Base-by-base conservation (phyloP, 2,888 invertebrate genomes). In the Kuschelorhynchus macadamiae region DNA sequence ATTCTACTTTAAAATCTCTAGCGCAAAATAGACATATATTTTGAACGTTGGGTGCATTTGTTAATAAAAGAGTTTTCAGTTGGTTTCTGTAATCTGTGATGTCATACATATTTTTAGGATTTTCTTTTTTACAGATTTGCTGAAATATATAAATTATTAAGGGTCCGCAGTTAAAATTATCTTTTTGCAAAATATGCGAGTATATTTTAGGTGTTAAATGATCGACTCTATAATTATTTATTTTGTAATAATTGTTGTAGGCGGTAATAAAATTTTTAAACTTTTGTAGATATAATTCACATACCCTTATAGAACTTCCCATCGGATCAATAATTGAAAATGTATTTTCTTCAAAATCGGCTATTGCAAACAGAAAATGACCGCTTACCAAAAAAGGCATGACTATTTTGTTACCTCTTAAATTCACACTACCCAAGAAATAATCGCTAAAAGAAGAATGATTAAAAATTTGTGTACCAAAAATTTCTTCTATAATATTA, bases 91-190 rank as follows among this genome's bases (percentile, higher is more conserved):
- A 36, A 36, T 3, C 11, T 36, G 12, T 36, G 7, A 36, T 36
- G 36, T 36, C 12, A 11, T 12, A 36, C 2, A 8, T 2, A n/a
- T 36, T 36, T 36, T 36, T 11, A 7, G 12, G 36, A n/a, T 9
- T n/a, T 12, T n/a, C 12, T 8, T 36, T 36, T 3, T 36, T 36
- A 12, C 36, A 36, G 4, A 36, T 12, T 9, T 36, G 4, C 12
- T 36, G n/a, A 36, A 36, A 36, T n/a, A 36, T n/a, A 12, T 36
- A 36, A n/a, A 36, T 36, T n/a, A 36, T 36, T 36, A 36, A 36
- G 12, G 36, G 36, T 8, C 36, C 36, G 12, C 36, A 36, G 36
- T 36, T 36, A 36, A 36, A 36, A 36, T 36, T 36, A 12, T 36
- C 36, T 7, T 3, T 36, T 11, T 36, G 36, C 11, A 36, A 36